Base-by-base conservation (phyloP, 64 coral and sea anemone genomes). In the Montipora capricornis region DNA sequence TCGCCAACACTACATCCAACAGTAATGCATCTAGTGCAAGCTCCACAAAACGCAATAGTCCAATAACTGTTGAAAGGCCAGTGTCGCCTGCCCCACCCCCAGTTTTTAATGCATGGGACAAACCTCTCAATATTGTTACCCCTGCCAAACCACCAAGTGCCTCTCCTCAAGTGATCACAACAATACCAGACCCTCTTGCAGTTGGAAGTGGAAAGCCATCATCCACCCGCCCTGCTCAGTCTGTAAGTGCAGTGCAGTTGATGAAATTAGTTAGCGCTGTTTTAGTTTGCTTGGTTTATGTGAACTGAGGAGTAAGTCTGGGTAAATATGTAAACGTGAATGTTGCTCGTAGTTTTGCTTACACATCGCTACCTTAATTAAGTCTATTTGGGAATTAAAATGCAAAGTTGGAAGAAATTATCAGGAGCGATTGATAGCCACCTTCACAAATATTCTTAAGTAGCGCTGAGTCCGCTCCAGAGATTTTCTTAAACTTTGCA, bases 121-220 rank as follows among this genome's bases (percentile, higher is more conserved):
- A 93, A 82, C 96, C 96, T 20, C 92, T 97, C 16, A 57, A 57
- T 11, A 94, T 80, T 75, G 84, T 97, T 13, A 97, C 93, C 55
- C 96, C 96, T 62, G 96, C 96, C 47, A 97, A 97, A 52, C 86
- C 90, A 67, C 96, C 89, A 47, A 90, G 89, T 29, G 82, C 73
- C 11, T 47, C 84, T 20, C 20, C 88, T 57, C 83, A 74, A 1
- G 17, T 89, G 51, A 76, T 89, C 64, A 75, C 93, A 7, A 89
- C 62, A 45, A 68, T 91, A 4, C 96, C 93, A 57, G 96, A 97
- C 92, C 96, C 96, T 84, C 90, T 97, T 9, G 96, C 96, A 88
- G 96, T 97, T 79, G 96, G 96, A 74, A 97, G 96, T 89, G 96
- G 96, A 50, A 97, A 97, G 26, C 96, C 96, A 14, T 95, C 94